These are phyloP conservation scores for Pteruthius melanotis DNA, from an alignment of 2,113 vertebrate genomes.

Conservation along the genomic window DNA sequence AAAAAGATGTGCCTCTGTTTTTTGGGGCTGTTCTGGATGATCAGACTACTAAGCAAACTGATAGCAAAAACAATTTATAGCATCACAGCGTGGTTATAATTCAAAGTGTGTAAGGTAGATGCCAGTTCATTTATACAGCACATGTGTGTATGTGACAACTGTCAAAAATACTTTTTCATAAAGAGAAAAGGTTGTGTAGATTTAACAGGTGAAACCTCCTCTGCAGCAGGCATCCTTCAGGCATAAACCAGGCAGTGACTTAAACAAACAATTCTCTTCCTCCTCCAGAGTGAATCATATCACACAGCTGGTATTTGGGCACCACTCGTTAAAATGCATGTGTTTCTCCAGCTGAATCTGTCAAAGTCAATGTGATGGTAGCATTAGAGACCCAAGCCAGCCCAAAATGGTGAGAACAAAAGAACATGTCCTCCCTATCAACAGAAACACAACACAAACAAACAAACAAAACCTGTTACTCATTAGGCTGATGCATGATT, in stretches of 20 bases:
- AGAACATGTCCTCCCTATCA: slow-evolving; percentile 30
- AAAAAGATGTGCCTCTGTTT: not conserved
- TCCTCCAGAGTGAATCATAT: slow-evolving; percentile 38
- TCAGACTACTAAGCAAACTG: not conserved
- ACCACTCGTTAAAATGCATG: not conserved
- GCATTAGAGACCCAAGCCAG: not conserved
- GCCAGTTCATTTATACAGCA: not conserved
- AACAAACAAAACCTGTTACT: slow-evolving; percentile 47
- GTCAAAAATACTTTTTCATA: not conserved
- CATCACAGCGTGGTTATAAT: not conserved
- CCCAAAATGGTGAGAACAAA: slow-evolving; percentile 44
- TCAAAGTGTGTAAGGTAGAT: not conserved
- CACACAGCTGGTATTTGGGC: slow-evolving; percentile 13
- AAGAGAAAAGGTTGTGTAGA: not conserved
- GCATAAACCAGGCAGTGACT: not conserved
- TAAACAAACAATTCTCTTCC: not conserved
- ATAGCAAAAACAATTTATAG: not conserved
- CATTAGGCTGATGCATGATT: slow-evolving; percentile 10
- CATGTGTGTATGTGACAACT: not conserved
- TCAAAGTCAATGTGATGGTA: not conserved
- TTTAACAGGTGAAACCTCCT: not conserved
- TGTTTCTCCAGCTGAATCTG: slow-evolving; percentile 39
- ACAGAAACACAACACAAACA: slow-evolving; percentile 44
- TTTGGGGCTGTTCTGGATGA: not conserved
- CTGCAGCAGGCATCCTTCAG: not conserved